These are phyloP conservation scores for Chrysopilus asiliformis DNA, from an alignment of 2,888 invertebrate genomes.

Conservation along the genomic window DNA sequence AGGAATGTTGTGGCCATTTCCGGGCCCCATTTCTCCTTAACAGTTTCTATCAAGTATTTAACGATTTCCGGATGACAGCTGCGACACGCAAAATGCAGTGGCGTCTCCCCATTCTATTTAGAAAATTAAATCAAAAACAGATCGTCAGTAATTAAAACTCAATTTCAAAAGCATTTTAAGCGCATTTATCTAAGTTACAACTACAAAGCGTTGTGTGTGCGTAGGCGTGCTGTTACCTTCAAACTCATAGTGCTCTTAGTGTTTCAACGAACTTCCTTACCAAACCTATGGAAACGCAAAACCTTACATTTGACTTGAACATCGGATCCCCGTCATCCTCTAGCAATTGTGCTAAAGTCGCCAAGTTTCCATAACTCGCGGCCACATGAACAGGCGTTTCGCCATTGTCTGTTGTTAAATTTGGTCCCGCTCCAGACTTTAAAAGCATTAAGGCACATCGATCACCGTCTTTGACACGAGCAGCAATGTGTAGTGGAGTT, in stretches of 20 bases:
- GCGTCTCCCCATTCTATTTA: constrained; percentile 85
- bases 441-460: constrained; percentile 92
- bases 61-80: constrained; percentile 77
- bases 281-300: constrained; percentile 2
- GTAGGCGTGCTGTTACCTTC: too few species aligned
- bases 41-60: constrained; percentile 69
- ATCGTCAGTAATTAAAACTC: background rate
- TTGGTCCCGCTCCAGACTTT: constrained; percentile 95
- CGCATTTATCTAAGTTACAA: too few species aligned
- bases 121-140: too few species aligned
- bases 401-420: constrained; percentile 89
- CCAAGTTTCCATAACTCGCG: constrained; percentile 79
- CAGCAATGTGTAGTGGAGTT: constrained; percentile 95
- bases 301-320: constrained; percentile 73
- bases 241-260: too few species aligned
- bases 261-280: background rate
- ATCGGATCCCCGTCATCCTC: constrained; percentile 92
- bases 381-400: constrained; percentile 96
- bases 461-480: constrained; percentile 79
- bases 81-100: constrained; percentile 86
- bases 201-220: too few species aligned
- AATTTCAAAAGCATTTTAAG: too few species aligned
- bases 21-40: constrained; percentile 59
- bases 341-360: constrained; percentile 70
- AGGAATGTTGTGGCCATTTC: constrained; percentile 73